Percentiles rank a stretch among this genome's conserved stretches.
These are phyloP conservation scores for Apotomis betuletana DNA, from an alignment of 2,888 invertebrate genomes.

Conservation along the genomic window DNA sequence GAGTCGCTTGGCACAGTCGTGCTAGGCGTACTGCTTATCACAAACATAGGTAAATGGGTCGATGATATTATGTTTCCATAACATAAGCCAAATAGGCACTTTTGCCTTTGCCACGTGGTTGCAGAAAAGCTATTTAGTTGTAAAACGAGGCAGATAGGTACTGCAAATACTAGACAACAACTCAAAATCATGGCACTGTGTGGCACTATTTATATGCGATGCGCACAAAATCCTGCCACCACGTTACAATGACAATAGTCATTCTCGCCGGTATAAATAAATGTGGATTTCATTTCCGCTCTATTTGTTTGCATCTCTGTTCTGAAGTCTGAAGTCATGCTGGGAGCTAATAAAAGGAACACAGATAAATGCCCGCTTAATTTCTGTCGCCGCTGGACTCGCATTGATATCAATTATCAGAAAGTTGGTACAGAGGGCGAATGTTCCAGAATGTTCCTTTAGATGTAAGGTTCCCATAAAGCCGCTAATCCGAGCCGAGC, in stretches of 20 bases:
- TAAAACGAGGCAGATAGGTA: too few relatives aligned
- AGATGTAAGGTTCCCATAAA: constrained; percentile 71
- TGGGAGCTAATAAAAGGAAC: constrained; percentile 63
- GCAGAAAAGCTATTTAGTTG: too few relatives aligned
- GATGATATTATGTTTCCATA: too few relatives aligned
- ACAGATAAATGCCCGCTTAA: constrained; percentile 68
- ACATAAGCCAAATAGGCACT: too few relatives aligned
- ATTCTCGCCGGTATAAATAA: constrained; percentile 18
- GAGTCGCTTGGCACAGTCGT: too few relatives aligned
- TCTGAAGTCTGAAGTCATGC: constrained; percentile 54
- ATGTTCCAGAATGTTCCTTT: constrained; percentile 36
- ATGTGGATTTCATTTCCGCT: constrained; percentile 33
- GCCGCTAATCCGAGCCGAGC: constrained; percentile 76
- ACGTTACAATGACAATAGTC: constrained; percentile 4
- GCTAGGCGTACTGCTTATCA: too few relatives aligned
- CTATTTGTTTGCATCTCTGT: constrained; percentile 27
- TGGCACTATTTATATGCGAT: not conserved
- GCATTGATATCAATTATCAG: constrained; percentile 81
- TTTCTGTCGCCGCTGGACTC: constrained; percentile 65
- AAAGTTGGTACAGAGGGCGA: constrained; percentile 63
- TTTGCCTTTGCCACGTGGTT: too few relatives aligned
- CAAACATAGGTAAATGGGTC: too few relatives aligned
- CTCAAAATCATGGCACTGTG: not conserved
- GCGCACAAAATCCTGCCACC: constrained; percentile 1
- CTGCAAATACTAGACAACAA: not conserved